Evolutionary conservation across 2,797 vertebrate species (phyloP), one percentile per base, ranked within the genome.

Genomic region (Heteromormyrus szaboi): DNA sequence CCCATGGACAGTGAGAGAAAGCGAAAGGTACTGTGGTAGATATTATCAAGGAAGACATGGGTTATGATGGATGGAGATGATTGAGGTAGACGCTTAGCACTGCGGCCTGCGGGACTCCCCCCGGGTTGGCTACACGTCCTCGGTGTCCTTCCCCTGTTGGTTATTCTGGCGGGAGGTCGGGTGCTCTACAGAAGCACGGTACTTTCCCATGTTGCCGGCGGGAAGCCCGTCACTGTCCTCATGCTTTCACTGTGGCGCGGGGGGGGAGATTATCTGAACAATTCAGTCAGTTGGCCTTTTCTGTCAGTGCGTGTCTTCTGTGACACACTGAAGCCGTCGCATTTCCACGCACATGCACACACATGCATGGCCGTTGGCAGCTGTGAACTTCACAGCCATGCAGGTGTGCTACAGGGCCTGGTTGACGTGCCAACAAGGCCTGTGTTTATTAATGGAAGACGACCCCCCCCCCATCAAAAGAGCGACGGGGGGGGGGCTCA

Each of bases 391-490:
- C 33, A 33, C 41, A 46, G 59, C 19, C 25, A 68, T 87, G 86
- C 86, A 87, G 86, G 86, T 87, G 86, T 48, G 41, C 86, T 11
- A 8, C 59, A 22, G 53, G 56, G 41, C 56, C 86, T 48, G 56
- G 29, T 87, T 65, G 56, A 56, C 46, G 54, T 87, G 59, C 54
- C n/a, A 54, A 25, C 14, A n/a, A n/a, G 19, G 56, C 37, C 86
- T 6, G n/a, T 87, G 86, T 87, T 87, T 87, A 50, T 87, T 44
- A 87, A 87, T 87, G 86, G n/a, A 50, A 68, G 50, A 65, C 86
- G 29, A 37, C 85, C 56, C 54, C 22, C 41, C 56, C 44, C 81
- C 56, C 0, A 7, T 59, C 56, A 59, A 59, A 59, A 65, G 59
- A 65, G 59, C 3, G 6, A 19, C 29, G 56, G 41, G 56, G 8